Evolutionary conservation across 2,113 vertebrate genomes (phyloP).

Genomic region (Nannospalax galili): DNA sequence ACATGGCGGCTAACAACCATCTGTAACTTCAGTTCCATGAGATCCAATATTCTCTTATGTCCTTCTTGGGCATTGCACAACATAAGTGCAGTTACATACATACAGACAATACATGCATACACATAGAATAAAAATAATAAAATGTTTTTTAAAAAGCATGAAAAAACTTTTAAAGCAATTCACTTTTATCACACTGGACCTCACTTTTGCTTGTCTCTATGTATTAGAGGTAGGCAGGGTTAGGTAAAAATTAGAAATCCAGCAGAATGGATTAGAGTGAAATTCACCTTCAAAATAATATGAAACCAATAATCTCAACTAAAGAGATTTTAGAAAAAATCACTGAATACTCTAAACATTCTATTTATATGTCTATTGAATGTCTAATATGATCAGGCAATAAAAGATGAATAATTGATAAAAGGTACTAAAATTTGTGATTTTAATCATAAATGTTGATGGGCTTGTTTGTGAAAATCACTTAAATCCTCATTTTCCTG

Average conservation of each 20-base stretch:
- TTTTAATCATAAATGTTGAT: constrained; percentile 24
- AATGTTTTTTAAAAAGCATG: too few species aligned
- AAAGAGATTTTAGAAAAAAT: neutral
- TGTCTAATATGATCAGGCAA: neutral
- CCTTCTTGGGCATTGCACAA: too few species aligned
- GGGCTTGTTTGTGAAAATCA: neutral
- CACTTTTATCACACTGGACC: too few species aligned
- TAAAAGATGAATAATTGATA: neutral
- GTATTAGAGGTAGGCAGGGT: too few species aligned
- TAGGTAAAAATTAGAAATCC: neutral
- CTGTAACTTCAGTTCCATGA: too few species aligned
- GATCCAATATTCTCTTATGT: too few species aligned
- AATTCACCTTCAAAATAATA: constrained; percentile 10
- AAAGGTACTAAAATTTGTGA: constrained; percentile 8
- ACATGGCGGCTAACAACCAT: too few species aligned
- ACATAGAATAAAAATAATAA: too few species aligned
- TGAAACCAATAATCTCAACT: neutral
- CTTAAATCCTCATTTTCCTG: neutral
- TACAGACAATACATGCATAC: too few species aligned
- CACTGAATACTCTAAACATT: constrained; percentile 12
- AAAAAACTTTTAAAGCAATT: neutral
- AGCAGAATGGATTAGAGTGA: neutral
- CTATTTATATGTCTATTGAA: neutral
- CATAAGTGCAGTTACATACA: too few species aligned
- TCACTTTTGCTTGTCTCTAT: too few species aligned